Conservation (phyloP, 2,797 vertebrate genomes). For the Oophaga sylvatica region DNA sequence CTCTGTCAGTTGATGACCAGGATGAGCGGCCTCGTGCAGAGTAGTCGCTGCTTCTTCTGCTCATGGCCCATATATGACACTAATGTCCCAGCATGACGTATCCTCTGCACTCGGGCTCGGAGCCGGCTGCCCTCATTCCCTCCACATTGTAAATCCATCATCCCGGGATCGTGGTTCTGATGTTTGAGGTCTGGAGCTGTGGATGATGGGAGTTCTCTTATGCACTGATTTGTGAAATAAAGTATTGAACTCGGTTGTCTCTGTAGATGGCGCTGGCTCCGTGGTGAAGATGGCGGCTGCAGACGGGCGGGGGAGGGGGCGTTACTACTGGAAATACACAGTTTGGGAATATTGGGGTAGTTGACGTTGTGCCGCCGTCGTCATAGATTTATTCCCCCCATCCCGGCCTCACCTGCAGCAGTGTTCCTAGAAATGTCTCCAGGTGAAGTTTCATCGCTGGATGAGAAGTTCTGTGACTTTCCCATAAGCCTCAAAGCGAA, state of each 20-base stretch:
- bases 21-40: not conserved
- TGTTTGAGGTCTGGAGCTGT: constrained; percentile 8
- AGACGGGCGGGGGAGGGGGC: too few relatives aligned
- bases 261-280: constrained; percentile 5
- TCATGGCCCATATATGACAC: not conserved
- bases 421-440: too few relatives aligned
- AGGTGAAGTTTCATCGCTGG: too few relatives aligned
- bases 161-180: not conserved
- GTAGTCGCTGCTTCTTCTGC: not conserved
- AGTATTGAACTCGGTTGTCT: constrained; percentile 33
- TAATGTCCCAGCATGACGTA: not conserved
- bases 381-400: too few relatives aligned
- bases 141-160: not conserved
- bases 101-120: not conserved
- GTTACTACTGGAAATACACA: too few relatives aligned
- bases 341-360: too few relatives aligned
- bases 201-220: constrained; percentile 19
- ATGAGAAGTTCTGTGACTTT: too few relatives aligned
- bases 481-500: too few relatives aligned
- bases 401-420: too few relatives aligned
- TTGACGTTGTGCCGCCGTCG: too few relatives aligned
- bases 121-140: not conserved
- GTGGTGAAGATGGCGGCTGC: too few relatives aligned
- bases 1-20: not conserved
- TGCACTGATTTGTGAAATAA: constrained; percentile 59